Percentiles rank a stretch among this genome's conserved stretches.
These are phyloP conservation scores for Drosophila azteca DNA, from an alignment of 1,140 invertebrate genomes.

Conservation along the genomic window DNA sequence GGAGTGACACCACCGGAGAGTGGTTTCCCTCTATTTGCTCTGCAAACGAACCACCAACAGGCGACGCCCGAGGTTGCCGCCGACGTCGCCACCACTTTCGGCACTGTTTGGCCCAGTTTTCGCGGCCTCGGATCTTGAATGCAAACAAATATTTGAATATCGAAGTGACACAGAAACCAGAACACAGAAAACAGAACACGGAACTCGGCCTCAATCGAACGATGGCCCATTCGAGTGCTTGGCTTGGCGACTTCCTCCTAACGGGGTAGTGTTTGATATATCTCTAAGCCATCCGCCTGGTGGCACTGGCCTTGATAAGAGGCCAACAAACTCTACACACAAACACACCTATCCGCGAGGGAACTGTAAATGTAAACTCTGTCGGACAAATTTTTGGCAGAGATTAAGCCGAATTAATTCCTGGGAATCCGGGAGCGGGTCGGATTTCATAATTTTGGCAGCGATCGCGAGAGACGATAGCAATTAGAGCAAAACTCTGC, in stretches of 20 bases:
- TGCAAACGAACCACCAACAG: constrained; percentile 37
- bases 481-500: constrained; percentile 65
- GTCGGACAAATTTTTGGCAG: constrained; percentile 17
- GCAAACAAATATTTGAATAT: constrained; percentile 72
- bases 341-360: constrained; percentile 12
- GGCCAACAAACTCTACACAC: constrained; percentile 64
- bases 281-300: constrained; percentile 37
- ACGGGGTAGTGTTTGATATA: constrained; percentile 41
- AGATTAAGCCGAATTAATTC: constrained; percentile 38
- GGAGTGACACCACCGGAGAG: constrained; percentile 50
- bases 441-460: constrained; percentile 58
- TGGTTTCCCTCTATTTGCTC: constrained; percentile 42
- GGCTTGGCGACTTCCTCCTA: constrained; percentile 58
- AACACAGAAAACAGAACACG: constrained; percentile 5
- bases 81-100: constrained; percentile 49
- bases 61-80: constrained; percentile 8
- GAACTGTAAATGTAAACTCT: constrained; percentile 36
- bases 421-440: constrained; percentile 27
- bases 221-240: constrained; percentile 45
- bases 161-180: constrained; percentile 58
- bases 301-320: constrained; percentile 13
- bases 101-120: constrained; percentile 54
- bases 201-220: constrained; percentile 19
- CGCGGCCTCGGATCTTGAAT: constrained; percentile 39
- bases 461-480: constrained; percentile 54